phyloP scores from a whole-genome alignment of 2,113 vertebrate genomes.

The Chlamydotis undulata region DNA sequence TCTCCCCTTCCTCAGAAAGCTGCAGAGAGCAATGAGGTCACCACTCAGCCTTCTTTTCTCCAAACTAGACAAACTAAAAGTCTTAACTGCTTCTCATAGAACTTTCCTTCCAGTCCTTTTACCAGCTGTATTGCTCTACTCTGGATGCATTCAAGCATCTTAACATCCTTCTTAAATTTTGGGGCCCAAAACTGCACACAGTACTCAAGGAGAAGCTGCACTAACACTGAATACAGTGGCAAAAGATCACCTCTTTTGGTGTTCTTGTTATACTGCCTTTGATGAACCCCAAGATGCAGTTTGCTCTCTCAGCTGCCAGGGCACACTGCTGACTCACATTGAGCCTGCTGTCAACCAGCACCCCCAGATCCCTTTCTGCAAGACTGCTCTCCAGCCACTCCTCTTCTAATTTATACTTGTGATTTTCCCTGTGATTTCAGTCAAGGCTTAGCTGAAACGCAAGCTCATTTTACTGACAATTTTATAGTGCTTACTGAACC shows the following conservation, averaged over 20 bases:
- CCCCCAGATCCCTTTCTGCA: not conserved
- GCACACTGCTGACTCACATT: not conserved
- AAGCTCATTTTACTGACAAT: not conserved
- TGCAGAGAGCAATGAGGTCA: too few relatives aligned
- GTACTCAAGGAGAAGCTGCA: not conserved
- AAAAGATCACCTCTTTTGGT: not conserved
- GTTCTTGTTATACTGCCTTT: not conserved
- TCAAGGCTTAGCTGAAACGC: not conserved
- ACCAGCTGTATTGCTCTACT: too few relatives aligned
- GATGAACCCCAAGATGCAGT: not conserved
- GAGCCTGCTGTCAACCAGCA: not conserved
- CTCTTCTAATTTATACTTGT: not conserved
- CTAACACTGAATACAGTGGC: not conserved
- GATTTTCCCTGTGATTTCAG: not conserved
- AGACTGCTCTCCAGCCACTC: not conserved
- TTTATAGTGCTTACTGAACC: not conserved
- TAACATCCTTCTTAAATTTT: too few relatives aligned
- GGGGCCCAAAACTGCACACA: not conserved
- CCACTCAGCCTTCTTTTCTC: too few relatives aligned
- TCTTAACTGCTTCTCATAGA: too few relatives aligned
- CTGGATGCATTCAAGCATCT: too few relatives aligned
- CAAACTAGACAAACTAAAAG: too few relatives aligned
- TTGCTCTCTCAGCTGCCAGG: not conserved
- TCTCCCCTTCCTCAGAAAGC: too few relatives aligned
- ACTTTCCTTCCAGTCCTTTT: too few relatives aligned